Conservation (phyloP, 2,113 vertebrate species). For the Platysternon megacephalum region DNA sequence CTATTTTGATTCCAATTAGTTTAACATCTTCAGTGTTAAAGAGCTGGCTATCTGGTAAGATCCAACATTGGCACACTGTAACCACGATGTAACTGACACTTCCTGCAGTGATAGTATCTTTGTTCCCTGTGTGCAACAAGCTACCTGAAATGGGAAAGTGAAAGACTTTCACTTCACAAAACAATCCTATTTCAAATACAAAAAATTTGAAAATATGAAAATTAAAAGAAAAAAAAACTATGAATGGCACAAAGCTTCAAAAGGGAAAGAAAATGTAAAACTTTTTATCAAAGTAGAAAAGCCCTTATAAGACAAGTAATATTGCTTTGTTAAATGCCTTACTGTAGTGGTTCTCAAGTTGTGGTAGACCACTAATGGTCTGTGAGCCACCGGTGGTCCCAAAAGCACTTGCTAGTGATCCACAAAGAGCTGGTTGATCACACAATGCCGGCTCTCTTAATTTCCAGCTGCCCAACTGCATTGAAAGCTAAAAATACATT, state of each 20-base stretch:
- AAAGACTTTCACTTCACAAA: not conserved
- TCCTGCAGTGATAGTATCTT: not conserved
- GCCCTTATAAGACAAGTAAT: not conserved
- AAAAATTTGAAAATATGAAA: not conserved
- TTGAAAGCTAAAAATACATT: slow-evolving; percentile 20
- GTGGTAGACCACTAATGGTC: not conserved
- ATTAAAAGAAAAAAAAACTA: not conserved
- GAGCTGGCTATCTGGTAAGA: not conserved
- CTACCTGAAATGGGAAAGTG: not conserved
- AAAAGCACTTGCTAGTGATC: not conserved
- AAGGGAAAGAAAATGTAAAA: not conserved
- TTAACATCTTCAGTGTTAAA: not conserved
- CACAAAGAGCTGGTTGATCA: not conserved
- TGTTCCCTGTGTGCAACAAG: not conserved
- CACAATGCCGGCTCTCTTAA: not conserved
- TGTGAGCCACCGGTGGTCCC: not conserved
- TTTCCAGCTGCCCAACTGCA: not conserved
- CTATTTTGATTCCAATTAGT: not conserved
- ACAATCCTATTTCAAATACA: not conserved
- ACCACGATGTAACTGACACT: not conserved
- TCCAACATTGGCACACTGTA: not conserved
- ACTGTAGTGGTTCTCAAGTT: not conserved
- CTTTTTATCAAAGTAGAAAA: not conserved
- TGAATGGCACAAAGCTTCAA: not conserved
- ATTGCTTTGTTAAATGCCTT: not conserved